Evolutionary conservation across 2,113 vertebrate species (phyloP), one percentile per base, ranked within the genome.

Genomic region (Zeus faber): DNA sequence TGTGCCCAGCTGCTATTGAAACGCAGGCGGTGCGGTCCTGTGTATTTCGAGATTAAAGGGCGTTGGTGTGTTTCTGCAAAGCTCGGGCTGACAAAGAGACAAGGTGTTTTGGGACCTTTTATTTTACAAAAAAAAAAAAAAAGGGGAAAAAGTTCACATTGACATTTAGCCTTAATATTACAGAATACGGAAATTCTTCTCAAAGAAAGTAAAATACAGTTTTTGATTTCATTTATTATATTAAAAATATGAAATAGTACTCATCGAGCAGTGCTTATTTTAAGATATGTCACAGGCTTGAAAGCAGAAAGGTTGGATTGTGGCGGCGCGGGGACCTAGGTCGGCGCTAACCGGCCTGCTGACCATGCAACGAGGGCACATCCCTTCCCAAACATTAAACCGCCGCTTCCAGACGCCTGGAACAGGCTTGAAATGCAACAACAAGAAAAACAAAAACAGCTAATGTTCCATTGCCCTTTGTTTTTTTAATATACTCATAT

Each of bases 181-280:
- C 82, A 87, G 81, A 77, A 87, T 85, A 86, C 58, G 84, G 79
- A 87, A 87, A 85, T 78, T 81, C 67, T 82, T 80, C 79, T 81
- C 73, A 77, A 85, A 69, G 58, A 76, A 88, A 88, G 79, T 85
- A 87, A 88, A 88, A 87, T 86, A 87, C 81, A 71, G 54, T 81
- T 85, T 89, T 81, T 33, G 48, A 68, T 80, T 85, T 74, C 43
- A 62, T 85, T 87, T 85, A 75, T 86, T 88, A 87, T 88, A 87
- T 89, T 88, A 89, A 91, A 87, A 90, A 90, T 88, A 89, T 85
- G 83, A 90, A 88, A 85, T 85, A 79, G 68, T 85, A 83, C 75
- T 84, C 70, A 82, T 89, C 76, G 77, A 88, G 86, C 85, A 85
- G 85, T 89, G 87, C 76, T 85, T 86, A 79, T 68, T 78, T 81